A percentile compares a stretch with the other conserved stretches of the same genome.
These are phyloP conservation scores for Illadopsis cleaveri DNA, from an alignment of 2,113 vertebrate genomes.

Conservation along the genomic window DNA sequence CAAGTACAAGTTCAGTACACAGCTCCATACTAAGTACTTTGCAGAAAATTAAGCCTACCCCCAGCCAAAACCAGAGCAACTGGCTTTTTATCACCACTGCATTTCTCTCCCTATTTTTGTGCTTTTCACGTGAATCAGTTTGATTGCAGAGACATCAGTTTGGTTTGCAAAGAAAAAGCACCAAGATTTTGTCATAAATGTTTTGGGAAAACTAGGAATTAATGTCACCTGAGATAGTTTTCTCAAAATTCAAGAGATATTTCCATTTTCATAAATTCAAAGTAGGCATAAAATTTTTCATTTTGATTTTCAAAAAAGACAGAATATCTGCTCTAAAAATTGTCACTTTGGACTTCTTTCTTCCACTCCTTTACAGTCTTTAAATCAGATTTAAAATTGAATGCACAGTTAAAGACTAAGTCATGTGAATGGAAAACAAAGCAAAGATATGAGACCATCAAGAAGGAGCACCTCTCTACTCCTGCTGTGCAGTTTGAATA, in stretches of 20 bases:
- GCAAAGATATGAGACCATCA: neutral
- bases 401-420: neutral
- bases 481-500: neutral
- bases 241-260: neutral
- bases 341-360: neutral
- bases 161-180: neutral
- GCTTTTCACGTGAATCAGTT: neutral
- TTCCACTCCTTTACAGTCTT: neutral
- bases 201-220: neutral
- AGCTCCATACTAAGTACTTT: neutral
- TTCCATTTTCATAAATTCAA: neutral
- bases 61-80: neutral
- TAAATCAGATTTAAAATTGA: neutral
- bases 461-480: neutral
- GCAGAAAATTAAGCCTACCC: neutral
- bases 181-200: neutral
- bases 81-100: neutral
- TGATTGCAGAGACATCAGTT: neutral
- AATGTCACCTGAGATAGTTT: neutral
- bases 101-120: accelerated
- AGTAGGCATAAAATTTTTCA: neutral
- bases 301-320: neutral
- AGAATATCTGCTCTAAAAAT: neutral
- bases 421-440: neutral
- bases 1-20: neutral